Percentiles rank a stretch among this genome's conserved stretches.
Conservation (phyloP, 2,113 vertebrate species). For the Myiagra hebetior region DNA sequence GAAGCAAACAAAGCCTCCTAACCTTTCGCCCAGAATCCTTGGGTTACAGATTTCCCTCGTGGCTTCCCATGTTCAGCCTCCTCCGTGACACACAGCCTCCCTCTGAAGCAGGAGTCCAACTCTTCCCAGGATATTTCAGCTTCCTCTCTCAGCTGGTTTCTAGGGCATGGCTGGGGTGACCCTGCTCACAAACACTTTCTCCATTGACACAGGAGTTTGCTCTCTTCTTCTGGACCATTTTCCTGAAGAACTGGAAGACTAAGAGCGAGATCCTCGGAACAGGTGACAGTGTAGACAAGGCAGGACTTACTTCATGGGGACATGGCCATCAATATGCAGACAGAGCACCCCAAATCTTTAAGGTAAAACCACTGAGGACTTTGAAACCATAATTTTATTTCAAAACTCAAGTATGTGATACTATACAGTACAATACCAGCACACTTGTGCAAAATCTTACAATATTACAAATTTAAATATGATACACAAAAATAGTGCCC, state of each 20-base stretch:
- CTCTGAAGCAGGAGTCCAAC: neutral
- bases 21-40: neutral
- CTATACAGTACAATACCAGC: conserved; percentile 78
- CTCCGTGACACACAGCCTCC: neutral
- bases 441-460: conserved; percentile 80
- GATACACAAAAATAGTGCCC: conserved; percentile 73
- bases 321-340: neutral
- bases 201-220: neutral
- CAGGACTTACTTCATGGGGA: neutral
- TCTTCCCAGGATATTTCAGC: neutral
- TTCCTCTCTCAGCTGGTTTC: neutral
- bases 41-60: neutral
- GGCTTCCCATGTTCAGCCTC: neutral
- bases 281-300: neutral
- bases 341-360: neutral
- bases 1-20: neutral
- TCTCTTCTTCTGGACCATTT: neutral
- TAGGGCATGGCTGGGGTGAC: neutral
- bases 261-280: neutral
- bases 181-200: neutral
- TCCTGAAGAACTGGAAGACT: conserved; percentile 27
- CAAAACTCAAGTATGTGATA: conserved; percentile 83
- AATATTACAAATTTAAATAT: conserved; percentile 70
- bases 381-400: conserved; percentile 85
- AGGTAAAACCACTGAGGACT: neutral